Percentiles rank a stretch among this genome's conserved stretches.
phyloP scores from a whole-genome alignment of 2,113 vertebrate genomes.

The Dasyurus viverrinus region DNA sequence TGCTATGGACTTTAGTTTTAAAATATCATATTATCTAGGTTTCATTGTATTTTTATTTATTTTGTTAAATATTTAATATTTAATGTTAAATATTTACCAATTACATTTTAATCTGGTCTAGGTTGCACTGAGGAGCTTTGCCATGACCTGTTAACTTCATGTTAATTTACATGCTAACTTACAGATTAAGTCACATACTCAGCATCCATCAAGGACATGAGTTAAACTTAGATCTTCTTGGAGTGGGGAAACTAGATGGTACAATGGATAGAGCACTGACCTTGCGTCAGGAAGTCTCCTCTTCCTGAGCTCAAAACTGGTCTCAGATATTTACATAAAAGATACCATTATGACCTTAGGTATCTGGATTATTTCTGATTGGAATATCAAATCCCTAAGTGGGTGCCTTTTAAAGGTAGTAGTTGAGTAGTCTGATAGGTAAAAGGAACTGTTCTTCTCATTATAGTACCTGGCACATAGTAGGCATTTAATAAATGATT shows the following conservation, averaged over 20 bases:
- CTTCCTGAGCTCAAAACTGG: too few relatives aligned
- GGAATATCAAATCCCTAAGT: background rate
- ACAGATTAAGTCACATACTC: background rate
- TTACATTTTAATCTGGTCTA: background rate
- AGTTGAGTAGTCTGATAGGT: background rate
- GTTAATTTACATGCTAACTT: background rate
- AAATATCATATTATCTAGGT: background rate
- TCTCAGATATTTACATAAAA: background rate
- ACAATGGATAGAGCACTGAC: too few relatives aligned
- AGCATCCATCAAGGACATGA: background rate
- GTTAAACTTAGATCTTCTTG: too few relatives aligned
- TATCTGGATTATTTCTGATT: background rate
- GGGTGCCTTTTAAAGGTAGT: background rate
- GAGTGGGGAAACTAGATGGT: too few relatives aligned
- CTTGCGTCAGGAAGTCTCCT: too few relatives aligned
- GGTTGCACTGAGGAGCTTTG: too few relatives aligned
- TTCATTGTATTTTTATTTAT: background rate
- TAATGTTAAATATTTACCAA: background rate
- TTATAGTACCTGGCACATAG: background rate
- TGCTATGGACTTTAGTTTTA: background rate
- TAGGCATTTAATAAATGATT: background rate
- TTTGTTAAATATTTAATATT: background rate
- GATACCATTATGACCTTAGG: background rate
- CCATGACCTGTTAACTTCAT: too few relatives aligned
- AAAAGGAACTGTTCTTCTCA: background rate